Conservation (phyloP, 1,140 invertebrate genomes). For the Notospermus geniculatus region DNA sequence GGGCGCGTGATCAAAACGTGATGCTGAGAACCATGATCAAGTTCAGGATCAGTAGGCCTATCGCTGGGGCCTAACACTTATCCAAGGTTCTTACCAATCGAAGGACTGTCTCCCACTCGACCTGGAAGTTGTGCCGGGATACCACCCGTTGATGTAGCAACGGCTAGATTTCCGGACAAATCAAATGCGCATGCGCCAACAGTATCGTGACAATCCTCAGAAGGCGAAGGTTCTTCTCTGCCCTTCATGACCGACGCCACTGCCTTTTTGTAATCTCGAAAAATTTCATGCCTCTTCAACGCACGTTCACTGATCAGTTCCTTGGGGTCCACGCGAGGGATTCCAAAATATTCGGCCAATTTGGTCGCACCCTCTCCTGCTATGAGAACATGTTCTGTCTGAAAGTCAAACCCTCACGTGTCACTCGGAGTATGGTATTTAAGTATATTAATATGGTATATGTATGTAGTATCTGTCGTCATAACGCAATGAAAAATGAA, state of each 20-base stretch:
- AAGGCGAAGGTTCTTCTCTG: background rate
- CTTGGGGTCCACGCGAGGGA: conserved; percentile 60
- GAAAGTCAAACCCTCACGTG: too few relatives aligned
- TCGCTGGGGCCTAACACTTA: too few relatives aligned
- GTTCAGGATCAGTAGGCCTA: too few relatives aligned
- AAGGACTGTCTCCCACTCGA: conserved; percentile 76
- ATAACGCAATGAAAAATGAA: too few relatives aligned
- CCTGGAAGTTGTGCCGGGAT: conserved; percentile 76
- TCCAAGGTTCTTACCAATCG: conserved; percentile 61
- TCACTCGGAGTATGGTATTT: too few relatives aligned
- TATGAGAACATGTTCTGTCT: conserved; percentile 70
- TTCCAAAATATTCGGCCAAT: conserved; percentile 63
- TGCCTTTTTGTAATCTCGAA: background rate
- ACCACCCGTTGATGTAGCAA: conserved; percentile 81
- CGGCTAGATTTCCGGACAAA: conserved; percentile 66
- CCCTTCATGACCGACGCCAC: background rate
- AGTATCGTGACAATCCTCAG: conserved; percentile 56
- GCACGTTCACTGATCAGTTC: background rate
- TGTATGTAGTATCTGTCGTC: too few relatives aligned
- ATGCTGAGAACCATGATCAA: too few relatives aligned
- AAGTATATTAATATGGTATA: too few relatives aligned
- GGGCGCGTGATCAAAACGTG: too few relatives aligned
- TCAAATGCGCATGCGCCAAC: conserved; percentile 83
- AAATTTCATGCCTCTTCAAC: background rate
- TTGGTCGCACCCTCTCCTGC: conserved; percentile 70